Evolutionary conservation across 2,888 invertebrate genomes (phyloP).

Genomic region (Chironomus riparius): DNA sequence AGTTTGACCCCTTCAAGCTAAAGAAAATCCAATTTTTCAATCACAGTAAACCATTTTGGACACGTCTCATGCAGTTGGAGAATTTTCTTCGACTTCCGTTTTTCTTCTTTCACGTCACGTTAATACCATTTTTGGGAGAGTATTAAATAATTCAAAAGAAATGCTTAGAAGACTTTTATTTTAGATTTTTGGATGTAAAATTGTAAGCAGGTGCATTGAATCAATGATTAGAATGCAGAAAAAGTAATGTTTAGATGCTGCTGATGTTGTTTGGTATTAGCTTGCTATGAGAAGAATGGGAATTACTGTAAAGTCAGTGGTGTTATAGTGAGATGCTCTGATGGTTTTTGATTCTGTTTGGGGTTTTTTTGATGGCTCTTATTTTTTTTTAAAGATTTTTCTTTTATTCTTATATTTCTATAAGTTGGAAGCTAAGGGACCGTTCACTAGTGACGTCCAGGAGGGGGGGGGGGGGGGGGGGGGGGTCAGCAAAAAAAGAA

Average conservation of each 20-base stretch:
- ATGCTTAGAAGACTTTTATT: conserved; percentile 10
- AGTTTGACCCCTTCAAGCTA: neutral
- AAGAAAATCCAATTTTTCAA: conserved; percentile 22
- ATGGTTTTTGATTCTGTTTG: too few species aligned
- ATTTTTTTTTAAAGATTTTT: too few species aligned
- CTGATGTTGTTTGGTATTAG: too few species aligned
- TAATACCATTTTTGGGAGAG: conserved; percentile 12
- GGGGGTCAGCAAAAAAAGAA: too few species aligned
- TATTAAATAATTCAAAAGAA: conserved; percentile 23
- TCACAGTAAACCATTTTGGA: conserved; percentile 7
- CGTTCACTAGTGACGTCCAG: too few species aligned
- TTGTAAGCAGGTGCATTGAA: conserved; percentile 21
- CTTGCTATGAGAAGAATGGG: too few species aligned
- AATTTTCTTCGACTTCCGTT: neutral
- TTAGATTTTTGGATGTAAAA: neutral
- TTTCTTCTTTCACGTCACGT: conserved; percentile 1
- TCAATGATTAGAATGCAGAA: neutral
- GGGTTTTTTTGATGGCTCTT: too few species aligned
- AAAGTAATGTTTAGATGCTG: neutral
- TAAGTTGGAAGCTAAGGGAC: too few species aligned
- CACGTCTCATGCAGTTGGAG: neutral
- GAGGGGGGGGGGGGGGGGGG: too few species aligned
- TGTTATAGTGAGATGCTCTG: too few species aligned
- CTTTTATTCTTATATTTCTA: too few species aligned
- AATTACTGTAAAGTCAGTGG: too few species aligned